phyloP scores from a whole-genome alignment of 2,113 vertebrate genomes.

The Rhagologus leucostigma region DNA sequence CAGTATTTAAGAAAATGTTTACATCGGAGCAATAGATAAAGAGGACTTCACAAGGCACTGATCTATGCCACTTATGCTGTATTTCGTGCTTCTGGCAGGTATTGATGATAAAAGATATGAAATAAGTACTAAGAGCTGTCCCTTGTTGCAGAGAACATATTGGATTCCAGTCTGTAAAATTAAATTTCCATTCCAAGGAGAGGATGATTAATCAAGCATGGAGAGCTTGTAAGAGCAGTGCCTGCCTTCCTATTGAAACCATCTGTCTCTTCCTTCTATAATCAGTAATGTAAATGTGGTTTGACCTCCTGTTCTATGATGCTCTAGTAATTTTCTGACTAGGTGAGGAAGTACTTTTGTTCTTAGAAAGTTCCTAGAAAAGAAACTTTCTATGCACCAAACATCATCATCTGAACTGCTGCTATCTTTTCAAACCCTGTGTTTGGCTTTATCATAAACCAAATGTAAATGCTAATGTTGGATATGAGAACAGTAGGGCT shows the following conservation, averaged over 20 bases:
- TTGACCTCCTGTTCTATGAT: neutral
- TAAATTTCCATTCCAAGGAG: neutral
- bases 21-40: neutral
- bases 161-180: neutral
- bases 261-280: neutral
- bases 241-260: neutral
- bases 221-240: neutral
- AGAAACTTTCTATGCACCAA: neutral
- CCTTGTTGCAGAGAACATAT: neutral
- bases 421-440: neutral
- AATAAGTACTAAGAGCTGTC: neutral
- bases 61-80: neutral
- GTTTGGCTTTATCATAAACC: neutral
- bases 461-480: neutral
- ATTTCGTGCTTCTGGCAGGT: neutral
- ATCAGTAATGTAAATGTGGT: neutral
- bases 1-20: neutral
- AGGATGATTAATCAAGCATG: neutral
- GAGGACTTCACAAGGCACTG: neutral
- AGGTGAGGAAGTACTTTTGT: neutral
- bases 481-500: neutral
- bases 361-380: constrained; percentile 30
- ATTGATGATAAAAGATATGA: neutral
- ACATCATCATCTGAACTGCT: constrained; percentile 32
- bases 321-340: neutral